These are phyloP conservation scores for Leucophenga varia DNA, from an alignment of 1,140 invertebrate genomes.

Conservation along the genomic window DNA sequence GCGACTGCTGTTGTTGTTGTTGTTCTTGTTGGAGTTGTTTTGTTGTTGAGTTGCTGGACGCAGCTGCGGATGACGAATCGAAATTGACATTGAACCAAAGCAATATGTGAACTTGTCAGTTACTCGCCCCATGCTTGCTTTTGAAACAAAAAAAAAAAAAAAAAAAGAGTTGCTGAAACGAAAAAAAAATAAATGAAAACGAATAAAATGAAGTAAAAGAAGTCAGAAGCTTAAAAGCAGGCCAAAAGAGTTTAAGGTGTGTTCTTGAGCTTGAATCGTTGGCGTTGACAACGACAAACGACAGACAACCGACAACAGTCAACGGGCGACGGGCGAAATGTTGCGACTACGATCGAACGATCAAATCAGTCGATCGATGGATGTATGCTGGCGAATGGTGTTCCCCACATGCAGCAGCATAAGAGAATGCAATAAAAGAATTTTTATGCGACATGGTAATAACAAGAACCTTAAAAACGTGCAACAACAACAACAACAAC, in stretches of 20 bases:
- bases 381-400: too few species aligned
- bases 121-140: slow-evolving; percentile 24
- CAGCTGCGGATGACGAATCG: slow-evolving; percentile 55
- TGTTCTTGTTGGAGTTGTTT: neutral
- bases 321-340: neutral
- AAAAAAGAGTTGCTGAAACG: slow-evolving; percentile 3
- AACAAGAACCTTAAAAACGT: slow-evolving; percentile 4
- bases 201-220: too few species aligned
- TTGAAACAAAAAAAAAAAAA: slow-evolving; percentile 20
- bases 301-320: neutral
- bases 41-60: slow-evolving; percentile 38
- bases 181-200: slow-evolving; percentile 7
- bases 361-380: too few species aligned
- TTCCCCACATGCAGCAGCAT: slow-evolving; percentile 14
- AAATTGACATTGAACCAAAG: slow-evolving; percentile 54
- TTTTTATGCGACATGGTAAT: neutral
- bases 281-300: neutral
- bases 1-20: neutral
- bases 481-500: slow-evolving; percentile 13
- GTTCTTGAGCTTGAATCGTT: slow-evolving; percentile 49
- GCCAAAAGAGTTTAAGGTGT: slow-evolving; percentile 46
- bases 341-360: slow-evolving; percentile 23
- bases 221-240: slow-evolving; percentile 10
- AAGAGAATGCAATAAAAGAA: neutral
- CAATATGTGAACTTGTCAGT: neutral